Conservation (phyloP, 2,888 invertebrate species). For the Archips crataeganus region DNA sequence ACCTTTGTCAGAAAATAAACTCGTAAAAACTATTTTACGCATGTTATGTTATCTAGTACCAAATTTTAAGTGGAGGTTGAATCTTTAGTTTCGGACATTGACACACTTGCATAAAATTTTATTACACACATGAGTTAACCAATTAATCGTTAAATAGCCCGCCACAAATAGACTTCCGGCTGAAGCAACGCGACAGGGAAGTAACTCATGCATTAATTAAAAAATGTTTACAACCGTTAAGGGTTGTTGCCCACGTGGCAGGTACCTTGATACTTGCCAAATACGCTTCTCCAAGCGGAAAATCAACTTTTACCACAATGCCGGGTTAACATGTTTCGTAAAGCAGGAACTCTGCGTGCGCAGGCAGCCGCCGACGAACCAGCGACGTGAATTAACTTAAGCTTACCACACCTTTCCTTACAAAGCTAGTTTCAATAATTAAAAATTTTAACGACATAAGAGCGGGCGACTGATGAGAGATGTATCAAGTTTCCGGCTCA, state of each 20-base stretch:
- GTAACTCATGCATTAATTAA: slow-evolving; percentile 3
- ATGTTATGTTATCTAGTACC: too few species aligned
- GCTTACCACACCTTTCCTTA: slow-evolving; percentile 15
- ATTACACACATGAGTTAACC: neutral
- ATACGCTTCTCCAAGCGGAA: slow-evolving; percentile 72
- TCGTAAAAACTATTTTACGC: too few species aligned
- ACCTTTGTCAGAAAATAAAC: too few species aligned
- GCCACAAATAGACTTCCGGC: neutral
- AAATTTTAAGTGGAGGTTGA: too few species aligned
- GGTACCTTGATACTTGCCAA: slow-evolving; percentile 49
- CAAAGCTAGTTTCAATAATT: slow-evolving; percentile 14
- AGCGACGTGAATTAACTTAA: neutral
- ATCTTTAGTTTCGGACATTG: neutral
- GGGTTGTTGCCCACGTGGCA: slow-evolving; percentile 16
- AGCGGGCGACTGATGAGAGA: neutral
- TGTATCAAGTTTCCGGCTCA: too few species aligned
- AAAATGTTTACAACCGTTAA: neutral
- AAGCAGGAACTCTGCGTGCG: slow-evolving; percentile 71
- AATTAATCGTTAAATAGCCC: neutral
- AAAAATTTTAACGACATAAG: too few species aligned
- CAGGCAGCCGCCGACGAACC: slow-evolving; percentile 29
- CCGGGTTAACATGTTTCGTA: slow-evolving; percentile 70
- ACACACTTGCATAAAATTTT: neutral
- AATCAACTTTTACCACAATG: slow-evolving; percentile 83
- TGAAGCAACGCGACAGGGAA: neutral